Conservation (phyloP, 2,888 invertebrate genomes). For the Allacma fusca region DNA sequence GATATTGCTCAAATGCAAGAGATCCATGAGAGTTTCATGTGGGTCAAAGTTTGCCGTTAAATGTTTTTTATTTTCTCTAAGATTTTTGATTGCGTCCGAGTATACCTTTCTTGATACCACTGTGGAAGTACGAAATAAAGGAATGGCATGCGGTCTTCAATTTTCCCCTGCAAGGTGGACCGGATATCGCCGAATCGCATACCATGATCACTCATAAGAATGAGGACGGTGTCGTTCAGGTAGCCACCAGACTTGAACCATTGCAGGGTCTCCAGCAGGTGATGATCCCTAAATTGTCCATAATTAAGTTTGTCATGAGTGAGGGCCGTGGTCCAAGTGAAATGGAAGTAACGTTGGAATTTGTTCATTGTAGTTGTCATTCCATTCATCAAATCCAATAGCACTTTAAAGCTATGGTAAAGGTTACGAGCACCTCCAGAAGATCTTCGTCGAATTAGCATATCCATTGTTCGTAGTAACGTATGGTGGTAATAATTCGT, state of each 20-base stretch:
- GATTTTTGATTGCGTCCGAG: conserved; percentile 63
- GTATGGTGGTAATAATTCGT: conserved; percentile 86
- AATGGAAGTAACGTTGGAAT: conserved; percentile 75
- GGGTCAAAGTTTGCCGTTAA: conserved; percentile 56
- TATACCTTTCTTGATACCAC: conserved; percentile 74
- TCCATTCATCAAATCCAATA: conserved; percentile 75
- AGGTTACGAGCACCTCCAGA: conserved; percentile 66
- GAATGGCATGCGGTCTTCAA: conserved; percentile 88
- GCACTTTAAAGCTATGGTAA: conserved; percentile 73
- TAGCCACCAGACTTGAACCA: conserved; percentile 68
- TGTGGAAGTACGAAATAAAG: conserved; percentile 77
- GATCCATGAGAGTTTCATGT: conserved; percentile 52
- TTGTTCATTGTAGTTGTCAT: conserved; percentile 70
- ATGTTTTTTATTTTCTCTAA: conserved; percentile 42
- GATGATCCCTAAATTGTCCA: conserved; percentile 76
- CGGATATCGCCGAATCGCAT: conserved; percentile 85
- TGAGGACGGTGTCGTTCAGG: conserved; percentile 74
- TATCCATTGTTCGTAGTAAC: conserved; percentile 72
- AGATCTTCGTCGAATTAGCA: conserved; percentile 72
- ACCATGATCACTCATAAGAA: conserved; percentile 87
- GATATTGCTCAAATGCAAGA: conserved; percentile 42
- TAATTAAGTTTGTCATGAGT: conserved; percentile 86
- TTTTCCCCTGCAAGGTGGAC: conserved; percentile 75
- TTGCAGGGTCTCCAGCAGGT: conserved; percentile 70
- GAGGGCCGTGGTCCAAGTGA: conserved; percentile 83